phyloP scores from a whole-genome alignment of 2,797 vertebrate genomes.

The Anniella stebbinsi region DNA sequence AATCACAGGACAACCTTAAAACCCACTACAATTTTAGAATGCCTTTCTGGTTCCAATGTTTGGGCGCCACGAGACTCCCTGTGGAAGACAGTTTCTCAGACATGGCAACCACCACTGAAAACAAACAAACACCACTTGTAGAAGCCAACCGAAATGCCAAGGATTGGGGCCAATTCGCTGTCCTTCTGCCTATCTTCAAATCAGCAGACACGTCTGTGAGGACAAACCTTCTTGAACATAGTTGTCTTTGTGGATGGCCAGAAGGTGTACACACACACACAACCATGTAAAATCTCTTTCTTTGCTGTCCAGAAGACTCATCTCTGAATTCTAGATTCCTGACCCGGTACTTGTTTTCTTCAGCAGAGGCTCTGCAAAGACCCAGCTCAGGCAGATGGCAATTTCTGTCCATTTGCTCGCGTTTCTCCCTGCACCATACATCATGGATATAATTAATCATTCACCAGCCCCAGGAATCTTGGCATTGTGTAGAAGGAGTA shows the following conservation, averaged over 20 bases:
- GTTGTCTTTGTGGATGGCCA: background rate
- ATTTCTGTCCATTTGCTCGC: conserved; percentile 55
- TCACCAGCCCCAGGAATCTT: conserved; percentile 66
- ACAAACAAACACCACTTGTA: no score
- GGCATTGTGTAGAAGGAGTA: conserved; percentile 42
- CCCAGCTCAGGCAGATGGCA: conserved; percentile 23
- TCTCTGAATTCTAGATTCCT: background rate
- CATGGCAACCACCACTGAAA: no score
- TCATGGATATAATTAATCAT: conserved; percentile 65
- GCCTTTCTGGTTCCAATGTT: background rate
- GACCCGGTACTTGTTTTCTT: background rate
- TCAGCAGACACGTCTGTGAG: background rate
- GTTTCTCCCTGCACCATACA: background rate
- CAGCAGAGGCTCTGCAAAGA: background rate
- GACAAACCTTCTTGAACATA: background rate
- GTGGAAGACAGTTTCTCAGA: background rate
- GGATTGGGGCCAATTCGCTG: no score
- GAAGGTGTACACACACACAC: no score
- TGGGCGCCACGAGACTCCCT: background rate
- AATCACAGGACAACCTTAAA: background rate
- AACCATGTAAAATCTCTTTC: no score
- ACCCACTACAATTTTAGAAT: background rate
- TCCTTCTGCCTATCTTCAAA: background rate
- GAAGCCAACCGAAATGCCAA: no score
- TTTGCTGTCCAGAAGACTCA: background rate